Evolutionary conservation across 2,797 vertebrate species (phyloP).

Genomic region (Lithobates pipiens): DNA sequence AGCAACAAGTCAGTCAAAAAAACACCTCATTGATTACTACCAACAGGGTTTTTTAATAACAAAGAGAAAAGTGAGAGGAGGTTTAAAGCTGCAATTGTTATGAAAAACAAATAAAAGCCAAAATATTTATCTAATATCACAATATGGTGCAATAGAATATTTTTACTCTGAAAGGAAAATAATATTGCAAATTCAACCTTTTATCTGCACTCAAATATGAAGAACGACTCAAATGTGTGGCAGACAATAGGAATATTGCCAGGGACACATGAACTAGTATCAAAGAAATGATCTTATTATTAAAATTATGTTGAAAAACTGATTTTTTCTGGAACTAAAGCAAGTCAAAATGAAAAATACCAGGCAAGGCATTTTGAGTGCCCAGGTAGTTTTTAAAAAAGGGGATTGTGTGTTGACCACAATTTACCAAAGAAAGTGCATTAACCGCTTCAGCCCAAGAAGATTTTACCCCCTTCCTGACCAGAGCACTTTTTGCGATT

Average conservation of each 20-base stretch:
- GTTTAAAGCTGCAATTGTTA: no score
- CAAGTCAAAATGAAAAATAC: background rate
- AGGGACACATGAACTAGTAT: background rate
- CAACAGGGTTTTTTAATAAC: no score
- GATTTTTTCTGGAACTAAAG: background rate
- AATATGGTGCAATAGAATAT: slow-evolving; percentile 10
- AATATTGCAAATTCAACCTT: slow-evolving; percentile 5
- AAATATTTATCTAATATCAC: slow-evolving; percentile 24
- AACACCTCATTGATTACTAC: no score
- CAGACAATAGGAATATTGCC: background rate
- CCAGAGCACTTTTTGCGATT: no score
- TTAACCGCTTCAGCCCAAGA: no score
- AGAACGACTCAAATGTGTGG: background rate
- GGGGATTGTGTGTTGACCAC: background rate
- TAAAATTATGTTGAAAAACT: slow-evolving; percentile 22
- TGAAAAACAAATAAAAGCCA: slow-evolving; percentile 8
- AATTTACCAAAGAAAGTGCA: background rate
- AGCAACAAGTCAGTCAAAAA: no score
- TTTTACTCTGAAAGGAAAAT: slow-evolving; percentile 22
- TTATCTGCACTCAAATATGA: slow-evolving; percentile 42
- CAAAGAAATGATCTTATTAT: slow-evolving; percentile 1
- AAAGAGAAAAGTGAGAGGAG: no score
- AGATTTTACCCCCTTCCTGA: no score
- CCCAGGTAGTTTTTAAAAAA: background rate
- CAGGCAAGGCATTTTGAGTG: background rate